A percentile compares a stretch with the other conserved stretches of the same genome.
These are phyloP conservation scores for Parazoanthus swiftii DNA, from an alignment of 92 coral and sea anemone genomes.

Conservation along the genomic window DNA sequence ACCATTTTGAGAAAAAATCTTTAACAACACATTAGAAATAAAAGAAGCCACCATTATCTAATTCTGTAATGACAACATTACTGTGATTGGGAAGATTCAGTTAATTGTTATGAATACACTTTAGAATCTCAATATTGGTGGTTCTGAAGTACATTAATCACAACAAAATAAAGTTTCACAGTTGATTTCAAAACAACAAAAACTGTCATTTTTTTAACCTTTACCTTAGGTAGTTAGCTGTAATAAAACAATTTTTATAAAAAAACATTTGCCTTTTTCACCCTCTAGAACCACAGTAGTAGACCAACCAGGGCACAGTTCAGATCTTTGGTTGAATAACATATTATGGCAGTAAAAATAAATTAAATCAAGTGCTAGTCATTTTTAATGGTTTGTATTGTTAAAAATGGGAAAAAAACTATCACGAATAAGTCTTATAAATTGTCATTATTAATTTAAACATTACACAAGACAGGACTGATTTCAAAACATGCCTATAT, in stretches of 20 bases:
- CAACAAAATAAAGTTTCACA: neutral
- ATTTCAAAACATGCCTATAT: neutral
- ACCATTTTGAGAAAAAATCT: neutral
- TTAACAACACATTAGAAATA: neutral
- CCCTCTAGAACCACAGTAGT: neutral
- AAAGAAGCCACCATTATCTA: neutral
- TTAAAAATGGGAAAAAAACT: neutral
- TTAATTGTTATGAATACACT: constrained; percentile 1
- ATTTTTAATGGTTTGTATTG: neutral
- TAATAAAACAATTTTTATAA: neutral
- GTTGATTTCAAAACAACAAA: neutral
- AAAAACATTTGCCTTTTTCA: neutral
- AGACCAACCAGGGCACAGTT: constrained; percentile 8
- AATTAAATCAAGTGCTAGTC: no score
- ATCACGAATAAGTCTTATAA: neutral
- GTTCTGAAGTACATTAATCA: neutral
- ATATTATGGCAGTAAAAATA: constrained; percentile 1
- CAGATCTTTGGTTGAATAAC: neutral
- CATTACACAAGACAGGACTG: constrained; percentile 12
- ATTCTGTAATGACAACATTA: neutral
- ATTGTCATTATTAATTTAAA: neutral
- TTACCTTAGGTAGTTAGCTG: constrained; percentile 4
- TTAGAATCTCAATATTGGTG: neutral
- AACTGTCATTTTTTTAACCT: neutral
- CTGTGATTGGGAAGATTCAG: neutral